A percentile compares a stretch with the other conserved stretches of the same genome.
phyloP scores from a whole-genome alignment of 1,140 invertebrate species.

The Liolophura sinensis region DNA sequence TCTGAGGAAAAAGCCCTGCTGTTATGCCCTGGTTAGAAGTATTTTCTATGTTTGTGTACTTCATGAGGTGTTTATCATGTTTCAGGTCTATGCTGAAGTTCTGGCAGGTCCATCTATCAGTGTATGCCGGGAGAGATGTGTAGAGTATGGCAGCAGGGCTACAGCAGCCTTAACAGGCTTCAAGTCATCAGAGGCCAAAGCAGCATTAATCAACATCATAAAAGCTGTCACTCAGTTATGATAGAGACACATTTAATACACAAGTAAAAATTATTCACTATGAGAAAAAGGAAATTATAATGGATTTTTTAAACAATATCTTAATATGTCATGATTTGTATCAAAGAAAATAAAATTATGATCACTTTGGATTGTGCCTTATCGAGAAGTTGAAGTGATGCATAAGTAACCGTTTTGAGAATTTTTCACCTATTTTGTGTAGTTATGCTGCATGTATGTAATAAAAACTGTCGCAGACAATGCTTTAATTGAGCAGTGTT shows the following conservation, averaged over 20 bases:
- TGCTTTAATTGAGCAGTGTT: no score
- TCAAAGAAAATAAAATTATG: no score
- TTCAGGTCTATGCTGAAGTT: constrained; percentile 69
- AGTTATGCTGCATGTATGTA: no score
- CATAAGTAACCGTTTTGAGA: no score
- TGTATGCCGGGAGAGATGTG: constrained; percentile 74
- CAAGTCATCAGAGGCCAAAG: constrained; percentile 44
- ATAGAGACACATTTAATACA: background rate
- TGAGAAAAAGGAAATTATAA: no score
- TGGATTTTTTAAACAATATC: no score
- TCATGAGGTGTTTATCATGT: constrained; percentile 61
- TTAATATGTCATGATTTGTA: no score
- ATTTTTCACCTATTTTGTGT: no score
- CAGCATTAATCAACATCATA: constrained; percentile 53
- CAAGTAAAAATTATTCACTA: no score
- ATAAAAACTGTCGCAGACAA: no score
- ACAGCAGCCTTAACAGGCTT: constrained; percentile 70
- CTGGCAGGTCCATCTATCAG: constrained; percentile 71
- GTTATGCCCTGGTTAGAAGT: constrained; percentile 4
- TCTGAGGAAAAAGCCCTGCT: background rate
- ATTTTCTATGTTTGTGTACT: constrained; percentile 23
- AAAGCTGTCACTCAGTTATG: constrained; percentile 32
- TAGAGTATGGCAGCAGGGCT: constrained; percentile 75
- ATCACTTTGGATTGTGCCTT: no score
- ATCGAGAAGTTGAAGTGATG: no score